Evolutionary conservation across 2,888 invertebrate species (phyloP).

Genomic region (Acrobasis consociella): DNA sequence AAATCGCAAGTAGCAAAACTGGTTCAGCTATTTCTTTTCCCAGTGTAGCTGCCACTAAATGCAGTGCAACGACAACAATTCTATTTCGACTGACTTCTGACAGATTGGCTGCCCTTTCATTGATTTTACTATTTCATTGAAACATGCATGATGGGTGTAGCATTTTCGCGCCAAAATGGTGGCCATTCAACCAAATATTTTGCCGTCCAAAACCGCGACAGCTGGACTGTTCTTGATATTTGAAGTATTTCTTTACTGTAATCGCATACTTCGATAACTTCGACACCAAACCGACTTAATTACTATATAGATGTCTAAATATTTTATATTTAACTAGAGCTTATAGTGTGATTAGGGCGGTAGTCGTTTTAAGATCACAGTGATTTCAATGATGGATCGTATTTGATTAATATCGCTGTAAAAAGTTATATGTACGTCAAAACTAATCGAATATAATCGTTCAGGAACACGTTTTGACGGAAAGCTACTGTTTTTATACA

Average conservation of each 20-base stretch:
- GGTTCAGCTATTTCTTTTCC: too few relatives aligned
- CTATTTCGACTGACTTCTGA: too few relatives aligned
- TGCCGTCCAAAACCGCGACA: slow-evolving; percentile 73
- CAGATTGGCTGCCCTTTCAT: too few relatives aligned
- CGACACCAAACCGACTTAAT: slow-evolving; percentile 69
- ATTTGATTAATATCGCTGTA: background rate
- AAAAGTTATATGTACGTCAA: too few relatives aligned
- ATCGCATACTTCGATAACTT: slow-evolving; percentile 70
- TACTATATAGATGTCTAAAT: slow-evolving; percentile 68
- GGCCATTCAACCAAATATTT: slow-evolving; percentile 61
- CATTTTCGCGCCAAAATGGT: slow-evolving; percentile 27
- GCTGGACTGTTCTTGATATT: slow-evolving; percentile 63
- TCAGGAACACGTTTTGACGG: too few relatives aligned
- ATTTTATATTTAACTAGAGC: slow-evolving; percentile 80
- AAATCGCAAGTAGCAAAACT: too few relatives aligned
- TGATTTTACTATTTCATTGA: too few relatives aligned
- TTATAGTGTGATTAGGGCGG: slow-evolving; percentile 78
- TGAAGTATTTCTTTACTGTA: slow-evolving; percentile 53
- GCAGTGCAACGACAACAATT: too few relatives aligned
- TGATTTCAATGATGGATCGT: slow-evolving; percentile 38
- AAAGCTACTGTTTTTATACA: too few relatives aligned
- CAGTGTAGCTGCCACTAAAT: too few relatives aligned
- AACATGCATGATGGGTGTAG: slow-evolving; percentile 2
- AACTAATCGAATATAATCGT: too few relatives aligned
- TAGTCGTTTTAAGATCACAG: slow-evolving; percentile 47